Conservation (phyloP, 2,888 invertebrate genomes). For the Podotricha telesiphe region DNA sequence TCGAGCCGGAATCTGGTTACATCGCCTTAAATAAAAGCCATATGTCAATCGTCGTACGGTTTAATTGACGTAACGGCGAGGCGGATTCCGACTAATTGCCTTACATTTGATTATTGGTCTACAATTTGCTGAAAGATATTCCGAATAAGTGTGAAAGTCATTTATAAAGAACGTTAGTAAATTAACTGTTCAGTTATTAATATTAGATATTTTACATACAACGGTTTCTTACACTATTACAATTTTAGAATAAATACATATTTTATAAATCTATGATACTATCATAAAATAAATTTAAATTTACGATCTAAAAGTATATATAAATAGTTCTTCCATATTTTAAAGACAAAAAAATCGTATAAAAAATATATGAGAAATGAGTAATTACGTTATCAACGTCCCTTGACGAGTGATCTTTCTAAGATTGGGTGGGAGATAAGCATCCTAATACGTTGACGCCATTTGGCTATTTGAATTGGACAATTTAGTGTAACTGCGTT, state of each 20-base stretch:
- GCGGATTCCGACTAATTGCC: constrained; percentile 45
- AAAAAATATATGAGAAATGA: constrained; percentile 12
- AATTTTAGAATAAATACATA: no score
- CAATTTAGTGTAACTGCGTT: constrained; percentile 73
- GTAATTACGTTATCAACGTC: constrained; percentile 56
- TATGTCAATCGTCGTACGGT: constrained; percentile 67
- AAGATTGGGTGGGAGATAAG: constrained; percentile 73
- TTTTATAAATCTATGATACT: no score
- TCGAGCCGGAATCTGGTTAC: constrained; percentile 43
- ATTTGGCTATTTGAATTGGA: constrained; percentile 77
- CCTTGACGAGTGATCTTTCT: constrained; percentile 58
- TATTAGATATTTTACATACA: no score
- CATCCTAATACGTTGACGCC: constrained; percentile 74
- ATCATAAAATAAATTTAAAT: no score
- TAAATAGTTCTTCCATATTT: no score
- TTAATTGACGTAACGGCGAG: constrained; percentile 58
- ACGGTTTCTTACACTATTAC: no score
- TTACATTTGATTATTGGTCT: constrained; percentile 48
- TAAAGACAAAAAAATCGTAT: no score
- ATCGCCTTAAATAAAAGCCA: constrained; percentile 60
- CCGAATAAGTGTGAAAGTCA: constrained; percentile 32
- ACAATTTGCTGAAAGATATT: constrained; percentile 46
- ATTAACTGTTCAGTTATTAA: not conserved
- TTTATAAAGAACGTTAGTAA: constrained; percentile 23
- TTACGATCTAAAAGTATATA: no score